Evolutionary conservation across 1,140 invertebrate species (phyloP).

Genomic region (Eurytemora carolleeae): DNA sequence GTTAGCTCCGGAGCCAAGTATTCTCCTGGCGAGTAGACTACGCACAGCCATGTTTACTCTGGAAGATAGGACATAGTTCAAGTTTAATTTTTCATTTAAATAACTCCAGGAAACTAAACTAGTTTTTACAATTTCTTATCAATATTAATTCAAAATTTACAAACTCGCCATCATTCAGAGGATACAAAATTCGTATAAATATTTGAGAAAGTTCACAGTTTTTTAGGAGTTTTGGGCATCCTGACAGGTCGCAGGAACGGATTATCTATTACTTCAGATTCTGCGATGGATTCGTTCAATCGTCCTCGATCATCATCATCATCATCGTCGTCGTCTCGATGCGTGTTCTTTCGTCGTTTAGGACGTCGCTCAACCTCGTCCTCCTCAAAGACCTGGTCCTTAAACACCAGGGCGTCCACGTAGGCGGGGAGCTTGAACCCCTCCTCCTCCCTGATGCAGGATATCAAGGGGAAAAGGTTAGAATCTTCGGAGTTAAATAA

Average conservation of each 20-base stretch:
- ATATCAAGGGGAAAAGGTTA: conserved; percentile 59
- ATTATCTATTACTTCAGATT: conserved; percentile 53
- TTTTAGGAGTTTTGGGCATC: conserved; percentile 30
- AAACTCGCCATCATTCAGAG: too few species aligned
- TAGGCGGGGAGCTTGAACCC: conserved; percentile 39
- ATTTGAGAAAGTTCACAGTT: background rate
- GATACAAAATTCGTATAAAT: too few species aligned
- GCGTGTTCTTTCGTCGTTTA: conserved; percentile 27
- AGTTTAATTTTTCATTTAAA: too few species aligned
- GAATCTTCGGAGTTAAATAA: conserved; percentile 71
- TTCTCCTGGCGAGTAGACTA: too few species aligned
- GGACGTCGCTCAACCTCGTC: conserved; percentile 42
- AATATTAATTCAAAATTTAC: too few species aligned
- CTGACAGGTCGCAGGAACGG: conserved; percentile 63
- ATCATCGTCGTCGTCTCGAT: conserved; percentile 15
- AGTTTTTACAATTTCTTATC: too few species aligned
- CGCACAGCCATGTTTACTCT: too few species aligned
- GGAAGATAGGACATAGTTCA: too few species aligned
- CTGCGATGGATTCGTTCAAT: conserved; percentile 19
- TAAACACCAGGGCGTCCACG: conserved; percentile 60
- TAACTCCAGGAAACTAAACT: too few species aligned
- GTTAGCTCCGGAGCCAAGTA: too few species aligned
- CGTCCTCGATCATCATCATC: conserved; percentile 27
- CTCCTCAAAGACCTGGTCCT: conserved; percentile 83
- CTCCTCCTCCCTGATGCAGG: conserved; percentile 14